Evolutionary conservation across 2,888 invertebrate genomes (phyloP).

Genomic region (Hypena proboscidalis): DNA sequence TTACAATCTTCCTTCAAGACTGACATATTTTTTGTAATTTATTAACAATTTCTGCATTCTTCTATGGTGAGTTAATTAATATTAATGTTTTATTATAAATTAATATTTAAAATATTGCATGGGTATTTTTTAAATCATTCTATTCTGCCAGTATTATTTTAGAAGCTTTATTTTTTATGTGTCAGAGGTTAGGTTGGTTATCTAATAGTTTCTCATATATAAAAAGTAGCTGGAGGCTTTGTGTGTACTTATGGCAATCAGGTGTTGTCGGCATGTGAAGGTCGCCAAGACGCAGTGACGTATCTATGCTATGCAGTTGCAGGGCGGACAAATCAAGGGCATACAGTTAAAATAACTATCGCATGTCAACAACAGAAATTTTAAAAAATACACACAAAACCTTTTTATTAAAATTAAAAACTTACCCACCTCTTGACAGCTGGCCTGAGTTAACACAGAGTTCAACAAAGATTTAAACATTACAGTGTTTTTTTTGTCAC

Average conservation of each 20-base stretch:
- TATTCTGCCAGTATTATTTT: conserved; percentile 3
- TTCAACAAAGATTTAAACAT: conserved; percentile 87
- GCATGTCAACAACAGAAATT: conserved; percentile 21
- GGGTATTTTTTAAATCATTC: too few species aligned
- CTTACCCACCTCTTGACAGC: conserved; percentile 92
- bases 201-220: conserved; percentile 53
- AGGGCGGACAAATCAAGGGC: conserved; percentile 77
- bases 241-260: conserved; percentile 25
- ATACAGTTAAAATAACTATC: conserved; percentile 29
- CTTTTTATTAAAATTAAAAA: conserved; percentile 60
- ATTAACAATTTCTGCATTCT: conserved; percentile 12
- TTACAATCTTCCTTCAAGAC: conserved; percentile 50
- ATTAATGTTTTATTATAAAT: not conserved
- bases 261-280: conserved; percentile 37
- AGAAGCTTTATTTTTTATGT: conserved; percentile 44
- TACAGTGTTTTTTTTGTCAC: conserved; percentile 79
- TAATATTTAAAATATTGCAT: not conserved
- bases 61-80: conserved; percentile 25
- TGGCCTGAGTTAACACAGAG: conserved; percentile 87
- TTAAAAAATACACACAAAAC: conserved; percentile 19
- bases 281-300: conserved; percentile 56
- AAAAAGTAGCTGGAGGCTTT: conserved; percentile 4
- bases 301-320: conserved; percentile 65
- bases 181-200: conserved; percentile 73
- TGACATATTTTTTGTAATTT: conserved; percentile 42